Conservation (phyloP, 1,140 invertebrate genomes). For the Dreissena rostriformis region DNA sequence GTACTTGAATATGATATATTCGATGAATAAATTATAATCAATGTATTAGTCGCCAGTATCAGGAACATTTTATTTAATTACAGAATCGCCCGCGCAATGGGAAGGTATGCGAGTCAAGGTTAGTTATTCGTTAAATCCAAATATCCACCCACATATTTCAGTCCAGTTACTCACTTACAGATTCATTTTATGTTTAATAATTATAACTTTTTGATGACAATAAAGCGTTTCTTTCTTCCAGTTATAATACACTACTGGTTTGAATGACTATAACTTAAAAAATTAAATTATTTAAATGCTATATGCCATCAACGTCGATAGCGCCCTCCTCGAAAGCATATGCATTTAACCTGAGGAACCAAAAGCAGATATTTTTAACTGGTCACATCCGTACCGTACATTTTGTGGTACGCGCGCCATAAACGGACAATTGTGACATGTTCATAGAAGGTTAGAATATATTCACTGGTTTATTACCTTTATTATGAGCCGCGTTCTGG, state of each 20-base stretch:
- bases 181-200: background rate
- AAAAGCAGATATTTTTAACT: no score
- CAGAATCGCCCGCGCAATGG: slow-evolving; percentile 41
- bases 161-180: background rate
- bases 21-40: background rate
- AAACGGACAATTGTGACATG: no score
- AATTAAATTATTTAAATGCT: no score
- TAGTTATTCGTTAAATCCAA: background rate
- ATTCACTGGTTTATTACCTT: no score
- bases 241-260: background rate
- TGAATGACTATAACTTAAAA: background rate
- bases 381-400: no score
- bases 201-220: background rate
- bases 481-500: no score
- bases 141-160: background rate
- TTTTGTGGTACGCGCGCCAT: no score
- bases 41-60: background rate
- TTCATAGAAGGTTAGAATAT: no score
- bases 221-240: background rate
- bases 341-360: background rate
- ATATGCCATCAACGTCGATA: background rate
- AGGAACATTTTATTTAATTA: background rate
- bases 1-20: background rate
- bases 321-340: background rate
- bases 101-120: slow-evolving; percentile 28